Evolutionary conservation across 1,140 invertebrate species (phyloP), one percentile per base, ranked within the genome.

Genomic region (Brachionus sp.): DNA sequence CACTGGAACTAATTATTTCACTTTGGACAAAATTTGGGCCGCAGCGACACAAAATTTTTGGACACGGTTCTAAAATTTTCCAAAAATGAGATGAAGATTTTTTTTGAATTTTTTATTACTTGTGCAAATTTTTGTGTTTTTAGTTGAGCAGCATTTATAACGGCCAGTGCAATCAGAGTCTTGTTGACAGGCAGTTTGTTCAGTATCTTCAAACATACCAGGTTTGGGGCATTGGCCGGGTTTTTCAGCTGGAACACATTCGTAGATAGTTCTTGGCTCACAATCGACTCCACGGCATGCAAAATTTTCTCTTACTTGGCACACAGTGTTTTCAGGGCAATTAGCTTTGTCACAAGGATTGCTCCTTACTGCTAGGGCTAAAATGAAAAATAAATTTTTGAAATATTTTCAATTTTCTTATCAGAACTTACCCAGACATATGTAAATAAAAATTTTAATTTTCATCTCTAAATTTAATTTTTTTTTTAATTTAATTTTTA

Each of bases 81-180:
- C 7, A 6, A 9, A 19, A 39, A 39, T 37, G 7, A 12, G 12
- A 19, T 9, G 39, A 70, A 16, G 16, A 6, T 70, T 70, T 19
- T 37, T 66, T 57, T n/a, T n/a, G n/a, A 2, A 64, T 9, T 64
- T 7, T 23, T 9, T 42, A 13, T 75, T 50, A 78, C 75, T 62
- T 50, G 75, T 39, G 37, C 75, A 78, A 53, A 46, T 53, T 19
- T 33, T 53, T 23, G 16, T 33, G 25, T 33, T 29, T 16, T 16
- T 23, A 12, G 75, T 50, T 9, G 44, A 19, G 37, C 75, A 78
- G 19, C 75, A 78, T 53, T 78, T 78, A 10, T 35, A n/a, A 23
- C 46, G 42, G n/a, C 29, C 75, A 9, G 4, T 35, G 19, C 75
- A 78, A 35, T 78, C 75, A 16, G 75, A 35, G 33, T 78, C 75